Percentiles rank a stretch among this genome's conserved stretches.
phyloP scores from a whole-genome alignment of 2,113 vertebrate species.

The Tiliqua scincoides region DNA sequence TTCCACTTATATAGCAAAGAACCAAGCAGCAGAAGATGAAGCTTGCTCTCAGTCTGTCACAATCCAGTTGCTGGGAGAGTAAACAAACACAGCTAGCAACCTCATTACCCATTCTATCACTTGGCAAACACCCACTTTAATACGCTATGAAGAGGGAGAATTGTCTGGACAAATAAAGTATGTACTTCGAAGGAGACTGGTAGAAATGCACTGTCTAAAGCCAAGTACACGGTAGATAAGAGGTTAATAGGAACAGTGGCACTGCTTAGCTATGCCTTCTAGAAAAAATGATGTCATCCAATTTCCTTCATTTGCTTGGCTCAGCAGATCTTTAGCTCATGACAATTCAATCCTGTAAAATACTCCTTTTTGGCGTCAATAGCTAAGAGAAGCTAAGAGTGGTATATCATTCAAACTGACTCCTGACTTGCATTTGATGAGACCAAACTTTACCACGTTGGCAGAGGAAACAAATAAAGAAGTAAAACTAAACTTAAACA shows the following conservation, averaged over 20 bases:
- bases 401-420: background rate
- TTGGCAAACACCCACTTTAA: background rate
- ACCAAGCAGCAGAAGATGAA: background rate
- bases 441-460: background rate
- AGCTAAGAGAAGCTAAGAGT: background rate
- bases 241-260: background rate
- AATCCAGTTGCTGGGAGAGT: background rate
- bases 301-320: background rate
- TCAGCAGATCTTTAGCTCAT: constrained; percentile 12
- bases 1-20: background rate
- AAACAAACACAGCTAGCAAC: background rate
- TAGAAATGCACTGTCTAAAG: too few species aligned
- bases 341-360: background rate
- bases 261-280: background rate
- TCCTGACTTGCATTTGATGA: background rate
- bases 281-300: background rate
- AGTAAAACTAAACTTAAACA: background rate
- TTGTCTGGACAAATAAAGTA: background rate
- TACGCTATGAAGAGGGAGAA: background rate
- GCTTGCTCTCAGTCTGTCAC: background rate
- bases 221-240: background rate
- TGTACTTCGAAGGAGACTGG: background rate
- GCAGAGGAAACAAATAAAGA: background rate
- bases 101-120: background rate
- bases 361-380: background rate